A percentile compares a stretch with the other conserved stretches of the same genome.
Evolutionary conservation across 2,888 invertebrate genomes (phyloP).

Genomic region (Orthosia incerta): DNA sequence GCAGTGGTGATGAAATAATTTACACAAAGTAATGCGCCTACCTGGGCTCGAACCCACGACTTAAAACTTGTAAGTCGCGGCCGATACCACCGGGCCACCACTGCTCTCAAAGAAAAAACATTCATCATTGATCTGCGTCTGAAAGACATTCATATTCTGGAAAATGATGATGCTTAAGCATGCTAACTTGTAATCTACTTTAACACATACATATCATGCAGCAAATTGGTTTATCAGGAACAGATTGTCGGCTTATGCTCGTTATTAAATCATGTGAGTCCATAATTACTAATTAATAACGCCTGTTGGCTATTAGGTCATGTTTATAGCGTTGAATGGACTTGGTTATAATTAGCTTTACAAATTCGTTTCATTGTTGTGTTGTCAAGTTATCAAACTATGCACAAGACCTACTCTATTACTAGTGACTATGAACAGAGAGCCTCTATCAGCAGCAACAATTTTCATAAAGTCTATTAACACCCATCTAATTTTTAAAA

Average conservation of each 20-base stretch:
- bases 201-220: neutral
- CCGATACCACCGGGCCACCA: no score
- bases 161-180: neutral
- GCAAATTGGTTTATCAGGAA: conserved; percentile 28
- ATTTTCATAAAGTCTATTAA: no score
- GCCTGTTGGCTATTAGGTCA: conserved; percentile 2
- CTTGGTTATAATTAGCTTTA: conserved; percentile 22
- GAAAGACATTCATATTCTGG: neutral
- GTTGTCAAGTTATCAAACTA: neutral
- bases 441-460: no score
- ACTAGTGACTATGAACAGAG: no score
- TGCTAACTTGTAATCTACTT: neutral
- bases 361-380: conserved; percentile 8
- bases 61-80: no score
- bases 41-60: no score
- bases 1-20: no score
- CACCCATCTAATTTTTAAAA: no score
- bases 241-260: conserved; percentile 15
- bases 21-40: no score
- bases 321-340: conserved; percentile 13
- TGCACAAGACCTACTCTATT: neutral
- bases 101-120: no score
- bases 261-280: conserved; percentile 35
- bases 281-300: conserved; percentile 42
- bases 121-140: no score